Evolutionary conservation across 2,797 vertebrate genomes (phyloP), one percentile per base, ranked within the genome.

Genomic region (Linurgus olivaceus): DNA sequence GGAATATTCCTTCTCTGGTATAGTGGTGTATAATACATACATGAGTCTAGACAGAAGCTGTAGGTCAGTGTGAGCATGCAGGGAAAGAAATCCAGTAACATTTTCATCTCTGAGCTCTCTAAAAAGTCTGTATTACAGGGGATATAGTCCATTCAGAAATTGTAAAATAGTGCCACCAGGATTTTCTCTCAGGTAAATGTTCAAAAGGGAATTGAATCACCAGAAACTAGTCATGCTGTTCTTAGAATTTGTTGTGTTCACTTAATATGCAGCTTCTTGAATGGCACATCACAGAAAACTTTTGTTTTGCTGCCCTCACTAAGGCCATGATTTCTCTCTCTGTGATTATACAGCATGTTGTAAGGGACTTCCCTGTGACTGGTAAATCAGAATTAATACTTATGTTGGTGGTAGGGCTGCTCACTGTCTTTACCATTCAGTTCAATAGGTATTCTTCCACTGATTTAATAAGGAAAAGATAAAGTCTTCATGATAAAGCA

Each of bases 1-100:
- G 28, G 6, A 84, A 52, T 51, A 23, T 61, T 87, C 31, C 24
- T 71, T 66, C 48, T 57, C 48, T 57, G 38, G 8, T 54, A 13
- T 6, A 50, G 9, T 20, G 50, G 6, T 0, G 0, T 16, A 13
- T 25, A 25, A 9, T 75, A 40, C 11, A 8, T 4, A 5, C 20
- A 7, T 29, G 9, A 40, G 21, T n/a, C 59, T 42, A 38, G 17
- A 44, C 13, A 25, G 44, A 75, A 17, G 24, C 47, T 65, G 8
- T 37, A 51, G 57, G 25, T 76, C 25, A 67, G 25, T 33, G 17
- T 79, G n/a, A 81, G 38, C n/a, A 63, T 78, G 35, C 9, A 88
- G 38, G 9, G 11, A 62, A 90, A 50, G 24, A 81, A 81, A 76
- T 61, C 3, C 17, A 19, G 16, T 68, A n/a, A 10, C 18, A 7